phyloP scores from a whole-genome alignment of 2,113 vertebrate genomes.

The Brachirus orientalis region DNA sequence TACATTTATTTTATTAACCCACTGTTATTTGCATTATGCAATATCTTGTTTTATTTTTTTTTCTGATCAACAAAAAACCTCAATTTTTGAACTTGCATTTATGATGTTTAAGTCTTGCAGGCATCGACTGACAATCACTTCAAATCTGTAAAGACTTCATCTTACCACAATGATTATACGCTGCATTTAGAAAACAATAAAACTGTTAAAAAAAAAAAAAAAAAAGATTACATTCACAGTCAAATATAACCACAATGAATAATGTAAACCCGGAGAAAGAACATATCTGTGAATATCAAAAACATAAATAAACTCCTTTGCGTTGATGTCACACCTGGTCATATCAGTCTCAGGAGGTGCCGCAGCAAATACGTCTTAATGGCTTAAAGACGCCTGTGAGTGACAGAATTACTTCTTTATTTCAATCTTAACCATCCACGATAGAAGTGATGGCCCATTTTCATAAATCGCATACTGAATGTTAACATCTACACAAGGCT shows the following conservation, averaged over 20 bases:
- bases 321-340: conserved; percentile 34
- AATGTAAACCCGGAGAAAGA: too few relatives aligned
- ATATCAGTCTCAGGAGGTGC: conserved; percentile 23
- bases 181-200: conserved; percentile 64
- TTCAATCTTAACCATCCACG: conserved; percentile 46
- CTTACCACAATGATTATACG: conserved; percentile 67
- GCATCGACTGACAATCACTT: conserved; percentile 71
- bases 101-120: conserved; percentile 66
- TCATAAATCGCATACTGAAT: conserved; percentile 57
- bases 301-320: conserved; percentile 27
- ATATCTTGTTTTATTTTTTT: conserved; percentile 38
- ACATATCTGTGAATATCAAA: conserved; percentile 44
- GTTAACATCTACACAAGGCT: conserved; percentile 51
- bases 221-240: conserved; percentile 71
- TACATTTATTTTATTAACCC: conserved; percentile 73
- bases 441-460: conserved; percentile 42
- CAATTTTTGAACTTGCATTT: conserved; percentile 66
- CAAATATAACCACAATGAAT: conserved; percentile 64
- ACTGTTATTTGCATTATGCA: conserved; percentile 74
- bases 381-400: too few relatives aligned
- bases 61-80: conserved; percentile 41
- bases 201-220: conserved; percentile 36
- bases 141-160: conserved; percentile 57
- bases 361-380: too few relatives aligned
- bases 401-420: too few relatives aligned